These are phyloP conservation scores for Reinhardtius hippoglossoides DNA, from an alignment of 2,113 vertebrate species.

Conservation along the genomic window DNA sequence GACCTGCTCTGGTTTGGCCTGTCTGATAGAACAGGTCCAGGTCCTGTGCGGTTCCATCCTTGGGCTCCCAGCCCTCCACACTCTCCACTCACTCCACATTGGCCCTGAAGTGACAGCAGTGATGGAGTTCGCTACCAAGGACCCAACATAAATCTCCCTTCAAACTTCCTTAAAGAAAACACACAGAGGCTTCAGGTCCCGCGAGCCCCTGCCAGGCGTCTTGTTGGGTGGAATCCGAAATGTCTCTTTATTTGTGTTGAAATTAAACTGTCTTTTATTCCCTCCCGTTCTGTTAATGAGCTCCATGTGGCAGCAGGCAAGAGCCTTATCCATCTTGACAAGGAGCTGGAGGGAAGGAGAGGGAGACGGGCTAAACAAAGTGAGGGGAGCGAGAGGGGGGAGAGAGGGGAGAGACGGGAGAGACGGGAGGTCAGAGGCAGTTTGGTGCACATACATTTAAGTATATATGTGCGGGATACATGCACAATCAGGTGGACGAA, in stretches of 20 bases:
- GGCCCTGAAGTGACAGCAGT: constrained; percentile 74
- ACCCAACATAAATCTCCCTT: constrained; percentile 69
- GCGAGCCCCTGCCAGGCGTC: constrained; percentile 56
- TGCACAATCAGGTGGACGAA: constrained; percentile 34
- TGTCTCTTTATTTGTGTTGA: constrained; percentile 81
- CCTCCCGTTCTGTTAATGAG: constrained; percentile 73
- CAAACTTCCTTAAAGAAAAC: constrained; percentile 68
- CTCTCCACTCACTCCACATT: constrained; percentile 43
- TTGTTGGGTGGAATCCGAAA: constrained; percentile 73
- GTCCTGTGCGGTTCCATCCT: constrained; percentile 64
- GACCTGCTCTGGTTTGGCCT: constrained; percentile 71
- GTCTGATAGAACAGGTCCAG: constrained; percentile 53
- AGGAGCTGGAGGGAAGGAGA: constrained; percentile 62
- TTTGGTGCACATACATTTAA: constrained; percentile 19
- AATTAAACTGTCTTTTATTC: constrained; percentile 77
- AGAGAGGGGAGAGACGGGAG: not conserved
- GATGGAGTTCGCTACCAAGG: constrained; percentile 63
- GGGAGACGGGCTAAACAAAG: not conserved
- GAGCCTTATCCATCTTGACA: constrained; percentile 71
- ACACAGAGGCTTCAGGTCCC: constrained; percentile 52
- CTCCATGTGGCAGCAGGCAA: constrained; percentile 77
- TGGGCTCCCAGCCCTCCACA: constrained; percentile 36
- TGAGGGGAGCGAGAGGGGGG: constrained; percentile 32
- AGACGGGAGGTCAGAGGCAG: constrained; percentile 5
- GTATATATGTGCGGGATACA: constrained; percentile 19